Conservation (phyloP, 2,113 vertebrate species). For the Acanthochromis polyacanthus region DNA sequence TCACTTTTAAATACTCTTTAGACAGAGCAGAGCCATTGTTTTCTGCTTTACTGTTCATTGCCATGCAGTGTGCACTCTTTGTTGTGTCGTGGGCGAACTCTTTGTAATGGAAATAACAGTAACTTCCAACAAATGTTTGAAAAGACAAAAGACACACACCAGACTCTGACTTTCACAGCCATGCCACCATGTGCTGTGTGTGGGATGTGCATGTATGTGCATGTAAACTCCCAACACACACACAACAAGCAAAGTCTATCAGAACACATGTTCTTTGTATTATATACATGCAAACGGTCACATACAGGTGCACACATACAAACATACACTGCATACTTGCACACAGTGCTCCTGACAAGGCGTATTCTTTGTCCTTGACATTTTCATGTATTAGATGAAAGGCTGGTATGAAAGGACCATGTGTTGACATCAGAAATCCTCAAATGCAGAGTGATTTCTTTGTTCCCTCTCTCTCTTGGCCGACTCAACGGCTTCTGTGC, state of each 20-base stretch:
- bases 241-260: background rate
- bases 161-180: slow-evolving; percentile 19
- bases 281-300: background rate
- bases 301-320: background rate
- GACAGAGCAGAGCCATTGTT: slow-evolving; percentile 61
- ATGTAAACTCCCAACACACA: background rate
- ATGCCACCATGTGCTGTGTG: background rate
- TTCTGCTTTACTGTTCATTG: slow-evolving; percentile 60
- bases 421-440: slow-evolving; percentile 72
- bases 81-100: slow-evolving; percentile 50
- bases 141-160: slow-evolving; percentile 34
- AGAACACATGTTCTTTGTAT: slow-evolving; percentile 5
- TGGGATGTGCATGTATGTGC: background rate
- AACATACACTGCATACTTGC: slow-evolving; percentile 1
- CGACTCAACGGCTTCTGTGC: slow-evolving; percentile 57
- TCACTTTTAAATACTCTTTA: slow-evolving; percentile 74
- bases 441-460: slow-evolving; percentile 62
- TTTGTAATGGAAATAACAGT: slow-evolving; percentile 74
- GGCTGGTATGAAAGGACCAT: slow-evolving; percentile 59
- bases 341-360: slow-evolving; percentile 31
- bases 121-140: slow-evolving; percentile 58
- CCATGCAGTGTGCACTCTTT: slow-evolving; percentile 59
- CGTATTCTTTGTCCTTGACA: slow-evolving; percentile 73
- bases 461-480: slow-evolving; percentile 47
- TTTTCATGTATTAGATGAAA: slow-evolving; percentile 70